phyloP scores from a whole-genome alignment of 2,888 invertebrate species.

The Mythimna loreyi region DNA sequence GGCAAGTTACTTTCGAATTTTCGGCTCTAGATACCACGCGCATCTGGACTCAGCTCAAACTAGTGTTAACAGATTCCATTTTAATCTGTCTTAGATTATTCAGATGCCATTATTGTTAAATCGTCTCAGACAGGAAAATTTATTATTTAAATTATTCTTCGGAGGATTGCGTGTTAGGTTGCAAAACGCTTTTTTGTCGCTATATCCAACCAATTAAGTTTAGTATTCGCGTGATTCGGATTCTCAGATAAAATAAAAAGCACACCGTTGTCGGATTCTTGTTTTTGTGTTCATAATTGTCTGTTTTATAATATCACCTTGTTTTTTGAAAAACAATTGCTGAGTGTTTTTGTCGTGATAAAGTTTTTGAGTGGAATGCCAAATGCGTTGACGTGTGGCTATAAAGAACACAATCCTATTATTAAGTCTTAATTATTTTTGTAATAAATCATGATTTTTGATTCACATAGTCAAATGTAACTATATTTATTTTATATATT shows the following conservation, averaged over 20 bases:
- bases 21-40: constrained; percentile 49
- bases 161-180: constrained; percentile 82
- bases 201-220: constrained; percentile 82
- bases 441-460: neutral
- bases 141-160: constrained; percentile 85
- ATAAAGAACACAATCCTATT: constrained; percentile 23
- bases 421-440: constrained; percentile 23
- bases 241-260: constrained; percentile 72
- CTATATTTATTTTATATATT: constrained; percentile 2
- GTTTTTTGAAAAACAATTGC: constrained; percentile 53
- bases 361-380: constrained; percentile 38
- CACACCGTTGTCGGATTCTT: constrained; percentile 57
- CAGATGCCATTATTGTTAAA: constrained; percentile 78
- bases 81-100: constrained; percentile 74
- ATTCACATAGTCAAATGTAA: constrained; percentile 1
- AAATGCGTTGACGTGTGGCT: constrained; percentile 14
- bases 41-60: constrained; percentile 58
- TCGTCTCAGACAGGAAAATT: constrained; percentile 81
- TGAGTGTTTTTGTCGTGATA: constrained; percentile 32
- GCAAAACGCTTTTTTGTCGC: constrained; percentile 85
- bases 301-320: constrained; percentile 53
- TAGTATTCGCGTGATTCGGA: constrained; percentile 85
- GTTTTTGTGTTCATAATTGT: constrained; percentile 62
- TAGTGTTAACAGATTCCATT: constrained; percentile 67
- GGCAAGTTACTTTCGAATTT: constrained; percentile 60